Conservation (phyloP, 2,888 invertebrate genomes). For the Cenopis cana region DNA sequence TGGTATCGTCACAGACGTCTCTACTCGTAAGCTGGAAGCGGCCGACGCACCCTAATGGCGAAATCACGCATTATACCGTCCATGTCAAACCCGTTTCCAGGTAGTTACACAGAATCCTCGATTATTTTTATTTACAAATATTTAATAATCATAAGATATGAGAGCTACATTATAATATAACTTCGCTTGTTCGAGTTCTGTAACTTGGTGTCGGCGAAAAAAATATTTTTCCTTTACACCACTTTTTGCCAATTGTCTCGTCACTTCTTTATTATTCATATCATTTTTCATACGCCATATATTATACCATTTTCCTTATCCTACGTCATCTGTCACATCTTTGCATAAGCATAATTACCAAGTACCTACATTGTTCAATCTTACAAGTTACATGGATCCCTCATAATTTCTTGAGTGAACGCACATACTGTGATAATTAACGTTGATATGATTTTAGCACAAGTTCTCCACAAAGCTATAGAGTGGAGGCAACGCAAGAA, state of each 20-base stretch:
- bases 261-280: background rate
- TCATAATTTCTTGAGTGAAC: background rate
- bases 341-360: background rate
- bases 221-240: background rate
- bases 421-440: background rate
- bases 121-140: background rate
- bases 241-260: background rate
- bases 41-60: constrained; percentile 92
- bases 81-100: constrained; percentile 85
- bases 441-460: constrained; percentile 59
- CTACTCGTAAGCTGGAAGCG: constrained; percentile 94
- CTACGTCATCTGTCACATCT: background rate
- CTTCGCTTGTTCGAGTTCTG: too few species aligned
- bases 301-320: background rate
- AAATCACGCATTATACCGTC: constrained; percentile 92
- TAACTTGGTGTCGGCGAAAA: background rate
- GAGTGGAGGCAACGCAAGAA: constrained; percentile 67
- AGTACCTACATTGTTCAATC: background rate
- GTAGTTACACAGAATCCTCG: constrained; percentile 65
- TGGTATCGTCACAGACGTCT: constrained; percentile 91
- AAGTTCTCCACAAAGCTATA: constrained; percentile 68
- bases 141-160: too few species aligned
- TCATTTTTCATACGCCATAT: background rate
- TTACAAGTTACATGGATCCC: too few species aligned
- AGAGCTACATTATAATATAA: too few species aligned